phyloP scores from a whole-genome alignment of 1,140 invertebrate species.

The Caenorhabditis remanei region DNA sequence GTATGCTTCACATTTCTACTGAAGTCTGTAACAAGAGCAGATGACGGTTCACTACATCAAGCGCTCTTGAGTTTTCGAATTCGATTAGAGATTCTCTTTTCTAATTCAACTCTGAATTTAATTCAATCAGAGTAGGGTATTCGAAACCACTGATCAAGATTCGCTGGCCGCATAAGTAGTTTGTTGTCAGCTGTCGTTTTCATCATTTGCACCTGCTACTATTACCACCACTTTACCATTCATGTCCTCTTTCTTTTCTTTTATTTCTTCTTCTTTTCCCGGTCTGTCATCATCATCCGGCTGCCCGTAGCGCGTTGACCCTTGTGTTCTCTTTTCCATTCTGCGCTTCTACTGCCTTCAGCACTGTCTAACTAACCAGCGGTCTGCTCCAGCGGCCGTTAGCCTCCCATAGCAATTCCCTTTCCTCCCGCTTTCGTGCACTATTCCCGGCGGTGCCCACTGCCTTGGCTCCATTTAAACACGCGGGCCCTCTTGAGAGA shows the following conservation, averaged over 20 bases:
- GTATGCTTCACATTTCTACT: too few relatives aligned
- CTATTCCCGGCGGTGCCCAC: slow-evolving; percentile 46
- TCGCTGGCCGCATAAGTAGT: neutral
- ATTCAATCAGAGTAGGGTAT: neutral
- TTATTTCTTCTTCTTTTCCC: neutral
- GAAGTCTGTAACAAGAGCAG: too few relatives aligned
- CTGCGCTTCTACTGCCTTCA: neutral
- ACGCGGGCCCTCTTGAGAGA: slow-evolving; percentile 43
- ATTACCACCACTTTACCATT: neutral
- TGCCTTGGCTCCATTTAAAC: slow-evolving; percentile 34
- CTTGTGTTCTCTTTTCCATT: slow-evolving; percentile 15
- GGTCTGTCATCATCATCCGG: slow-evolving; percentile 11
- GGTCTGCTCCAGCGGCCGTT: slow-evolving; percentile 49
- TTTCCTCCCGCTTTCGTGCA: slow-evolving; percentile 30
- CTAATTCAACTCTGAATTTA: neutral
- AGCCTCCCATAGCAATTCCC: slow-evolving; percentile 47
- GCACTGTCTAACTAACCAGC: slow-evolving; percentile 11
- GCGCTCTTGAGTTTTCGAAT: too few relatives aligned
- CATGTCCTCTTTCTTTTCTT: neutral
- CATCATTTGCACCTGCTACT: slow-evolving; percentile 43
- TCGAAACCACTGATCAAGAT: neutral
- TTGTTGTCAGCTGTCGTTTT: slow-evolving; percentile 36
- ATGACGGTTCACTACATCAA: too few relatives aligned
- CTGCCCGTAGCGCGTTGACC: slow-evolving; percentile 31
- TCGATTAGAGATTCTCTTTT: too few relatives aligned